A percentile compares a stretch with the other conserved stretches of the same genome.
Evolutionary conservation across 2,797 vertebrate genomes (phyloP).

Genomic region (Tenualosa ilisha): DNA sequence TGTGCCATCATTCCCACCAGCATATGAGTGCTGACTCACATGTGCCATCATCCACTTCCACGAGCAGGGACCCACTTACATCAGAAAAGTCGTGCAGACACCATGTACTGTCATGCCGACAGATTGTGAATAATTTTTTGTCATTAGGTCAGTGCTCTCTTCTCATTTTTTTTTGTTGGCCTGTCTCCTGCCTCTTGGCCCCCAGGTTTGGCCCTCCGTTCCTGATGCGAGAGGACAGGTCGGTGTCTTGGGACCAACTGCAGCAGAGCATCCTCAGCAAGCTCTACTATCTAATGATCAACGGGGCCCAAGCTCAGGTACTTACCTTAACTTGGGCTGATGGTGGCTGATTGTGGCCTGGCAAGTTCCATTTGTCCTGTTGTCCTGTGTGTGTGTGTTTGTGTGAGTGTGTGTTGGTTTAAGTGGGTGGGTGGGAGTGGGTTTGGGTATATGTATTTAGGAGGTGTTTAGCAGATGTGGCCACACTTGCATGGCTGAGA

Average conservation of each 20-base stretch:
- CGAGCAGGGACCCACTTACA: background rate
- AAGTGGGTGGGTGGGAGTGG: background rate
- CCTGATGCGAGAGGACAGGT: slow-evolving; percentile 85
- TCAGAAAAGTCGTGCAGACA: background rate
- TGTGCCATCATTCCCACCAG: background rate
- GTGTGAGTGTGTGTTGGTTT: background rate
- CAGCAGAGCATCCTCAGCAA: slow-evolving; percentile 90
- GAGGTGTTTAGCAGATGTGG: background rate
- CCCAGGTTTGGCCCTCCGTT: slow-evolving; percentile 91
- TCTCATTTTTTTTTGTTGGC: background rate
- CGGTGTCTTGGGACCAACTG: slow-evolving; percentile 89
- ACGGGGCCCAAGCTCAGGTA: slow-evolving; percentile 80
- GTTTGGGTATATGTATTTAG: background rate
- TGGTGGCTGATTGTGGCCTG: too few species aligned
- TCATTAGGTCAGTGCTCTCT: background rate
- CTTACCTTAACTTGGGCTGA: background rate
- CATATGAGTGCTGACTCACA: background rate
- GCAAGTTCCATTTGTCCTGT: too few species aligned
- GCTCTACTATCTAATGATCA: slow-evolving; percentile 86
- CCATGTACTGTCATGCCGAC: background rate
- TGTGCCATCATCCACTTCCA: background rate
- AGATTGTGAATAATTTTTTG: background rate
- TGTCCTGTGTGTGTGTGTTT: background rate
- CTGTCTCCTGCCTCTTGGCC: background rate
- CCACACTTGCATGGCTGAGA: background rate